phyloP scores from a whole-genome alignment of 2,888 invertebrate genomes.

The Drosophila koepferae region DNA sequence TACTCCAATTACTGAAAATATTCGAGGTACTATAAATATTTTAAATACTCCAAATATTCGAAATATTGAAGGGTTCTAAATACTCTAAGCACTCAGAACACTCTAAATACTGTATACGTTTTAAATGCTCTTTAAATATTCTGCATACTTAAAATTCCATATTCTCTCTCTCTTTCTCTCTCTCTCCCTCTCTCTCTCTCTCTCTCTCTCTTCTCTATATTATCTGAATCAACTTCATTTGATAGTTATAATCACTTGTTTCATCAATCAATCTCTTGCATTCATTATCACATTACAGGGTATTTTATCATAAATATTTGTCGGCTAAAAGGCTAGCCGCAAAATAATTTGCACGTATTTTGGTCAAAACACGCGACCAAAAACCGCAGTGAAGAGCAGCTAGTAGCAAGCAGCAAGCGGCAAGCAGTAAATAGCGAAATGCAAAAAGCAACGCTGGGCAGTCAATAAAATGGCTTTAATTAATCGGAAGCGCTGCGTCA shows the following conservation, averaged over 20 bases:
- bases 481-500: conserved; percentile 68
- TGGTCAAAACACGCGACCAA: conserved; percentile 6
- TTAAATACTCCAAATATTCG: no score
- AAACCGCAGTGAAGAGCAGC: neutral
- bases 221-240: no score
- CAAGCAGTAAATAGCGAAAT: neutral
- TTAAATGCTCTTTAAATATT: neutral
- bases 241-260: neutral
- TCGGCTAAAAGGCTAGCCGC: conserved; percentile 3
- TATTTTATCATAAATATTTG: neutral
- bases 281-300: neutral
- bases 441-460: neutral
- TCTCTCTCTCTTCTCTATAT: neutral
- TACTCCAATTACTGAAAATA: no score
- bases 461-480: conserved; percentile 78
- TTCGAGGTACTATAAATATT: no score
- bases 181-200: neutral
- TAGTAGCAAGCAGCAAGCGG: neutral
- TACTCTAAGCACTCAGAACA: no score
- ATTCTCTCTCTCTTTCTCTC: neutral
- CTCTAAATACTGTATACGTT: neutral
- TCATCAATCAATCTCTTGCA: neutral
- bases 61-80: no score
- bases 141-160: neutral
- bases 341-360: conserved; percentile 16